Percentiles rank a stretch among this genome's conserved stretches.
phyloP scores from a whole-genome alignment of 2,113 vertebrate genomes.

The Corynorhinus townsendii region DNA sequence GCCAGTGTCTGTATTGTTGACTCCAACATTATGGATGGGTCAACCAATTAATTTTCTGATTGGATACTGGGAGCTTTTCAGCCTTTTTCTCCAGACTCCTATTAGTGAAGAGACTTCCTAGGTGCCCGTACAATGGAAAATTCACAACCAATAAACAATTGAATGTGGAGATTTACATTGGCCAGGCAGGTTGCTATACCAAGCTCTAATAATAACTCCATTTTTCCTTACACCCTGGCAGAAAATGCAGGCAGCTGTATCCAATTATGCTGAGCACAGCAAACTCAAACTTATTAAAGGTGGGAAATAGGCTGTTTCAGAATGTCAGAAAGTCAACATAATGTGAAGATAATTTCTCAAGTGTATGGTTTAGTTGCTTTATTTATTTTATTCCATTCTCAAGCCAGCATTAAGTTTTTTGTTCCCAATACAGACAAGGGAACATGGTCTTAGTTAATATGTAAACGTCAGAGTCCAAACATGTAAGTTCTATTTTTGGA shows the following conservation, averaged over 20 bases:
- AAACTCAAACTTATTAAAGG: constrained; percentile 72
- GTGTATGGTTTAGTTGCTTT: constrained; percentile 43
- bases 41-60: constrained; percentile 59
- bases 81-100: neutral
- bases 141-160: constrained; percentile 66
- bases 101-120: constrained; percentile 47
- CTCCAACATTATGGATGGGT: constrained; percentile 6
- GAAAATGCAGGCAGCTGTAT: constrained; percentile 65
- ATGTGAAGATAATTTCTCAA: constrained; percentile 69
- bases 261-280: constrained; percentile 74
- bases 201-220: constrained; percentile 68
- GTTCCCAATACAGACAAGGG: neutral
- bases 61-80: constrained; percentile 34
- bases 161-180: constrained; percentile 69
- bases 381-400: constrained; percentile 57
- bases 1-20: constrained; percentile 30
- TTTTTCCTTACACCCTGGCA: constrained; percentile 60
- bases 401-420: constrained; percentile 37
- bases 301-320: constrained; percentile 60
- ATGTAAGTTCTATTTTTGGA: neutral
- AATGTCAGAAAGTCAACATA: constrained; percentile 60
- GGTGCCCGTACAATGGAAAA: constrained; percentile 56
- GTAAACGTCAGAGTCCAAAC: constrained; percentile 1
- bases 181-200: constrained; percentile 54
- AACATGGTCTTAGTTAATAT: constrained; percentile 8